Evolutionary conservation across 1,140 invertebrate species (phyloP), one percentile per base, ranked within the genome.

Genomic region (Spodoptera frugiperda): DNA sequence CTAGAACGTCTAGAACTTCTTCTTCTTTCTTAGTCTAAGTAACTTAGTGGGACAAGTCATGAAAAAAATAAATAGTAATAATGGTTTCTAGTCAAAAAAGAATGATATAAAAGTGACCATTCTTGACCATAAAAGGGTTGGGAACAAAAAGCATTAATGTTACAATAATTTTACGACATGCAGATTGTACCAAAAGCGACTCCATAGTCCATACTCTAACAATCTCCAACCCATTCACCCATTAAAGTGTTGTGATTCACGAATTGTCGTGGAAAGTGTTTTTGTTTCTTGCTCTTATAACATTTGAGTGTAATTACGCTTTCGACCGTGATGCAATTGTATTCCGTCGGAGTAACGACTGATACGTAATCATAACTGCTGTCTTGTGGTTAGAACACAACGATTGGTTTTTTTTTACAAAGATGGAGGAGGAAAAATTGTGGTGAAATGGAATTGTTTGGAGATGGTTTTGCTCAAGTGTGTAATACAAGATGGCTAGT

Each of bases 301-400:
- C 78, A 88, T 79, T 82, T 80, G 70, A 44, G 53, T 74, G 65
- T 79, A 82, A 90, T 90, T 87, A 87, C 87, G 82, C 89, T 92
- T 92, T 92, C 90, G 79, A 86, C 19, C 77, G 78, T 92, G 89
- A 92, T 82, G 90, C 84, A 92, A 92, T 83, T 83, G 70, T 81
- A 79, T 75, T 78, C 77, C 78, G 78, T 82, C 78, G 87, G 49
- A 82, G 84, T 88, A 85, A 87, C 86, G 79, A 72, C 55, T 46
- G 75, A 73, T 71, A 81, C 82, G 82, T 87, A 88, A 90, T 82
- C 61, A 67, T 49, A 65, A 61, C 57, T 6, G 53, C 67, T 73
- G 46, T 6, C 4, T 49, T 65, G 67, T 54, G 76, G 21, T 44
- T 17, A 0, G 57, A 19, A 67, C 51, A 78, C 17, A 76, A 71